These are phyloP conservation scores for Zygogramma bicolorata DNA, from an alignment of 2,888 invertebrate species.

Conservation along the genomic window DNA sequence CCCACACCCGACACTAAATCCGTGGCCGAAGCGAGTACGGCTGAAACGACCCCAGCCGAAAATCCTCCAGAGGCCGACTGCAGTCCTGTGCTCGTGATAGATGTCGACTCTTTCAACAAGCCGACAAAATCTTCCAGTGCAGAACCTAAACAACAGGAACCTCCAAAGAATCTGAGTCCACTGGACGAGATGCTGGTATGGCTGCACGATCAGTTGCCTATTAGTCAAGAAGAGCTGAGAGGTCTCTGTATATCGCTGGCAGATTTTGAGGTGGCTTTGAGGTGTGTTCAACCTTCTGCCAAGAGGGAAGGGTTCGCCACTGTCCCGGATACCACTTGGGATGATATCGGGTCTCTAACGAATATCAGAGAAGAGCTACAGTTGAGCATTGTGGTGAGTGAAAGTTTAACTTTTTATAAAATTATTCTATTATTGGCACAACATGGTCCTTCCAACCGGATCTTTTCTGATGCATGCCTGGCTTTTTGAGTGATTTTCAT, in stretches of 20 bases:
- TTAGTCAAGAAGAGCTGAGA: constrained; percentile 74
- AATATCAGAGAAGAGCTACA: constrained; percentile 91
- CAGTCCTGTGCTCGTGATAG: constrained; percentile 46
- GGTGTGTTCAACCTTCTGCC: constrained; percentile 90
- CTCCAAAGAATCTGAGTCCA: constrained; percentile 44
- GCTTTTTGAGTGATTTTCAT: no score
- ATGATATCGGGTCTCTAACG: constrained; percentile 92
- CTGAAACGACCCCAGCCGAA: not conserved
- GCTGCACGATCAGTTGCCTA: constrained; percentile 74
- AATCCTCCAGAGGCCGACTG: not conserved
- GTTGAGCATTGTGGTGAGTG: constrained; percentile 83
- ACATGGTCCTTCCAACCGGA: no score
- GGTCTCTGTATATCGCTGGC: constrained; percentile 78
- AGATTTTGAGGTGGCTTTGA: constrained; percentile 83
- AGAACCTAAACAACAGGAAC: constrained; percentile 5
- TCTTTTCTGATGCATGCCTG: no score
- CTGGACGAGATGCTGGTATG: constrained; percentile 74
- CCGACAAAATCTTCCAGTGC: constrained; percentile 58
- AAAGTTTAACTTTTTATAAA: no score
- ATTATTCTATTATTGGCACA: no score
- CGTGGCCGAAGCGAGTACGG: not conserved
- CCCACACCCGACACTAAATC: not conserved
- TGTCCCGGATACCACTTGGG: constrained; percentile 97
- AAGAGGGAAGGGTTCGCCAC: constrained; percentile 98
- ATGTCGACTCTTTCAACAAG: constrained; percentile 49